phyloP scores from a whole-genome alignment of 2,113 vertebrate genomes.

The Pteruthius melanotis region DNA sequence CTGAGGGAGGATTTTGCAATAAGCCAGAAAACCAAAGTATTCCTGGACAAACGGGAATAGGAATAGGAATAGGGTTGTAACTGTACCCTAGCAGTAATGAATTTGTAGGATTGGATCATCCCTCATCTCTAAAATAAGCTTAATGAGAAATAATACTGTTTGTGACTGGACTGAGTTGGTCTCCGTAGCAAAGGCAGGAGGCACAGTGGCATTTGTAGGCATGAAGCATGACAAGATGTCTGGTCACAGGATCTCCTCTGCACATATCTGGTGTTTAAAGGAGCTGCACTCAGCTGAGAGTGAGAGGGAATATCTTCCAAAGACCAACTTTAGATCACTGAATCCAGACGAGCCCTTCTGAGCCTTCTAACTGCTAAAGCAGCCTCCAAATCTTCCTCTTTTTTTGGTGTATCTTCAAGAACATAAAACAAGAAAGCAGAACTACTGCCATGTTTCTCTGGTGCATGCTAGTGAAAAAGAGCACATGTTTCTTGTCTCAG shows the following conservation, averaged over 20 bases:
- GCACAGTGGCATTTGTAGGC: not conserved
- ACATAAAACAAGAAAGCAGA: not conserved
- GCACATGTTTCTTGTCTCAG: not conserved
- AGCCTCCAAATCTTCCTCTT: not conserved
- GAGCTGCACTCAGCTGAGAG: not conserved
- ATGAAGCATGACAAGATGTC: not conserved
- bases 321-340: fast-evolving
- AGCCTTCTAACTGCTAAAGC: not conserved
- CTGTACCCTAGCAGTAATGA: not conserved
- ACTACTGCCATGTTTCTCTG: not conserved
- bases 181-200: not conserved
- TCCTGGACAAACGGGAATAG: not conserved
- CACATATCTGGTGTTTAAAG: not conserved
- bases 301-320: not conserved
- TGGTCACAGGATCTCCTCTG: not conserved
- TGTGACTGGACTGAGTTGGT: not conserved
- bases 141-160: not conserved
- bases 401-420: too few relatives aligned
- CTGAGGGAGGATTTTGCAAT: not conserved
- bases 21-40: not conserved
- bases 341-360: not conserved
- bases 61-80: not conserved
- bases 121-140: not conserved
- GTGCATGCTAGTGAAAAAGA: not conserved
- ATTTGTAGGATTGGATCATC: not conserved